Evolutionary conservation across 2,113 vertebrate genomes (phyloP), one percentile per base, ranked within the genome.

Genomic region (Pluvialis apricaria): DNA sequence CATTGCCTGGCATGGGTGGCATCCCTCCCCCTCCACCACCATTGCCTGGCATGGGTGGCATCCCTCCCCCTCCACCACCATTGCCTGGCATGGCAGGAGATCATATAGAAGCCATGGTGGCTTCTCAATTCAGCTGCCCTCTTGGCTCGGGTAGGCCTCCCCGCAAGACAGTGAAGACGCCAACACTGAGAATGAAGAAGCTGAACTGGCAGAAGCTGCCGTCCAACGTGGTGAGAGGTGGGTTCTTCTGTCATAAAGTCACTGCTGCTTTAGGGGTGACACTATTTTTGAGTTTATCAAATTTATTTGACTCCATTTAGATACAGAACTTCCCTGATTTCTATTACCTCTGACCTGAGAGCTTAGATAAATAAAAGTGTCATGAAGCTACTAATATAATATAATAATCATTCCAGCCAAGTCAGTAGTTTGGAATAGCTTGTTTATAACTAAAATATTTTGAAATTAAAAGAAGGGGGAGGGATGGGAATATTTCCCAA

Each of bases 131-230:
- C 19, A 95, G 91, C 91, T 95, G 96, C 38, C 18, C 92, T 44
- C 96, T 99, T 47, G 98, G 98, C 11, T 96, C 36, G 0, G 78
- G 51, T 20, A 92, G 96, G 55, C 95, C 96, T 32, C 90, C 97
- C 17, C 69, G 13, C 85, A 99, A 97, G 90, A 68, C 96, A 0
- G 91, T 95, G 80, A 98, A 98, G 62, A 98, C 97, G 0, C 99
- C 99, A 58, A 98, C 99, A 0, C 81, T 99, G 86, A 98, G 99
- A 92, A 99, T 99, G 99, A 99, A 99, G 94, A 99, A 99, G 76
- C 98, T 99, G 65, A 99, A 99, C 97, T 99, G 99, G 99, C 99
- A 99, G 98, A 99, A 99, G 91, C 98, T 99, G 44, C 98, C 98
- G 1, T 97, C 98, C 81, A 98, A 97, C 0, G 91, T 98, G 18